These are phyloP conservation scores for Scolopax bukidnonensis DNA, from an alignment of 2,797 vertebrate species.

Conservation along the genomic window DNA sequence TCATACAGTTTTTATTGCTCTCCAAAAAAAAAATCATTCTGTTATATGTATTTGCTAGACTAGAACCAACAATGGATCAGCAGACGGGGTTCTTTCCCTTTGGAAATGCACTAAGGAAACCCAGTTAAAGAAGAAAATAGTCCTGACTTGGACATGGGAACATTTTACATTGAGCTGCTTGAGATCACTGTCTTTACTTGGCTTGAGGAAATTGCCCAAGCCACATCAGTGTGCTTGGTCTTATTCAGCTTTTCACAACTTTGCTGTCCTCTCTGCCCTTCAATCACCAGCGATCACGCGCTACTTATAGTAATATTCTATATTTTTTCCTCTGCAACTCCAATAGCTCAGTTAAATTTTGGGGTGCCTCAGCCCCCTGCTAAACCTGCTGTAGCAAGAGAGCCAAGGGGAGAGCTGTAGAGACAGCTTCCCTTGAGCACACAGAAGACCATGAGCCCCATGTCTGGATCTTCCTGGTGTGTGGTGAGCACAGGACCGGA, in stretches of 20 bases:
- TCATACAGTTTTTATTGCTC: conserved; percentile 51
- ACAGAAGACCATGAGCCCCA: fast-evolving
- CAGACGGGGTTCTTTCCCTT: neutral
- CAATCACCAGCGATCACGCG: neutral
- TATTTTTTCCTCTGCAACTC: neutral
- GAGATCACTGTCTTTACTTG: neutral
- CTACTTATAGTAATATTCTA: neutral
- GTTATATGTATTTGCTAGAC: neutral
- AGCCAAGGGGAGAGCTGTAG: neutral
- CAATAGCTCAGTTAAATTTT: neutral
- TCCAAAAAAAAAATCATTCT: neutral
- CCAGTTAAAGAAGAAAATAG: neutral
- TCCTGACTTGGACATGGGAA: neutral
- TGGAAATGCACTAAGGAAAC: neutral
- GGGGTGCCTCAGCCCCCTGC: neutral
- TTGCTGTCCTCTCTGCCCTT: neutral
- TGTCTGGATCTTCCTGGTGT: fast-evolving
- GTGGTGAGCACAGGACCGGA: neutral
- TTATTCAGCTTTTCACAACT: neutral
- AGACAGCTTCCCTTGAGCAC: neutral
- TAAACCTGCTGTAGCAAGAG: neutral
- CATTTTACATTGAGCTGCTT: neutral
- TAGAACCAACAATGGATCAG: neutral
- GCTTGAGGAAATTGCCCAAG: neutral
- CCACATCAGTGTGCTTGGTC: neutral